Evolutionary conservation across 2,888 invertebrate genomes (phyloP).

Genomic region (Caenorhabditis macrosperma): DNA sequence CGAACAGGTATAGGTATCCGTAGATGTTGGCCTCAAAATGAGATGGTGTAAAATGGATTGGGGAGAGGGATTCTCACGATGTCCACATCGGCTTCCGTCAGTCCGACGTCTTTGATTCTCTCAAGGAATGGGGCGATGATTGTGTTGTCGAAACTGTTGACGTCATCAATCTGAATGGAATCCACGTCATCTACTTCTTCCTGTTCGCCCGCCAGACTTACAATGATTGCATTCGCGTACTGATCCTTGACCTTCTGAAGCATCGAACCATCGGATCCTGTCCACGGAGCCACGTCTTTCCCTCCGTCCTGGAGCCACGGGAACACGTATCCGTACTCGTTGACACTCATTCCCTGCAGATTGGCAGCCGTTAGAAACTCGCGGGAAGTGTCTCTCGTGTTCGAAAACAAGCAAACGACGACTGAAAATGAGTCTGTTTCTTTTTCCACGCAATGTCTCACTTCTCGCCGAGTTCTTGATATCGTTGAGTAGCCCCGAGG

Average conservation of each 20-base stretch:
- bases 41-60: constrained; percentile 22
- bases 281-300: constrained; percentile 79
- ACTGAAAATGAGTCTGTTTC: constrained; percentile 54
- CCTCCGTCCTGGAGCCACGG: constrained; percentile 75
- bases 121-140: constrained; percentile 69
- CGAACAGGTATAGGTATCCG: constrained; percentile 70
- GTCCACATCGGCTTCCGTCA: constrained; percentile 67
- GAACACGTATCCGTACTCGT: constrained; percentile 67
- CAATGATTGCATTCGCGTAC: constrained; percentile 77
- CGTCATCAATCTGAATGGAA: constrained; percentile 67
- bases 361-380: constrained; percentile 69
- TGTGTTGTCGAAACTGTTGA: constrained; percentile 70
- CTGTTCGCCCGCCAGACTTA: constrained; percentile 31
- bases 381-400: constrained; percentile 64
- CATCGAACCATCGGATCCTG: constrained; percentile 77
- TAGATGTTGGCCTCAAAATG: constrained; percentile 66
- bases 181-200: background rate
- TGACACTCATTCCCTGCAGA: constrained; percentile 60
- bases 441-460: constrained; percentile 11
- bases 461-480: constrained; percentile 66
- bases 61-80: constrained; percentile 58
- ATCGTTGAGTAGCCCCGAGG: constrained; percentile 64
- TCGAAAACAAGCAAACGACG: constrained; percentile 66
- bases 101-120: constrained; percentile 65
- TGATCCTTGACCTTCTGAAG: constrained; percentile 78